Base-by-base conservation (phyloP, 2,113 vertebrate species). In the Crotophaga sulcirostris region DNA sequence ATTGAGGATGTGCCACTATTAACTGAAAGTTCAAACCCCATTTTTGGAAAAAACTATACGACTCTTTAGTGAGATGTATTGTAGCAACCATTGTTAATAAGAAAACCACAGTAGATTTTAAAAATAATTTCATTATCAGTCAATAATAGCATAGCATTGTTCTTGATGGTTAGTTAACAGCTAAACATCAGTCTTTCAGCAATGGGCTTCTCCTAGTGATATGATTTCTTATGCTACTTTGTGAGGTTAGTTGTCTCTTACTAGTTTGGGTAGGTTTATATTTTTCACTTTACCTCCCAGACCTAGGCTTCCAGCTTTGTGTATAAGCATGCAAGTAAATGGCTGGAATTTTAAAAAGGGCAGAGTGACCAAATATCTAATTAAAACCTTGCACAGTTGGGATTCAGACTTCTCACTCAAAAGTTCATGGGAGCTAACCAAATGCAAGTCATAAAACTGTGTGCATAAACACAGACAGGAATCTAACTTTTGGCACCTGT, bases 81-180 rank as follows among this genome's bases (percentile, higher is more conserved):
- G 21, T 16, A 74, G 12, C 59, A 78, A 28, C 54, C 79, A 92
- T 2, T 1, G 87, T 77, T 77, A 70, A 55, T 21, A 28, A 60
- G 69, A 36, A 70, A 82, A 87, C 55, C 60, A 72, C 33, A 64
- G 26, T n/a, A 75, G 14, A 6, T 38, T 77, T 91, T 87, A 90
- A 84, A 93, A 97, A 83, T 94, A 5, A 9, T 58, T 95, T 96
- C 56, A n/a, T 86, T 94, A 45, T 49, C 21, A 9, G 31, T 49
- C 73, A 68, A 17, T 21, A 55, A 18, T 28, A 63, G 67, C 26
- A 38, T 42, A 77, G 42, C 13, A 63, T 60, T 29, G 14, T 87
- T 45, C 85, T 74, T 42, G 5, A 38, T 81, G 84, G 40, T 73
- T 87, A 79, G 51, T 77, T 81, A 90, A 51, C 34, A 79, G 66